Base-by-base conservation (phyloP, 1,140 invertebrate species). In the Homarus americanus region DNA sequence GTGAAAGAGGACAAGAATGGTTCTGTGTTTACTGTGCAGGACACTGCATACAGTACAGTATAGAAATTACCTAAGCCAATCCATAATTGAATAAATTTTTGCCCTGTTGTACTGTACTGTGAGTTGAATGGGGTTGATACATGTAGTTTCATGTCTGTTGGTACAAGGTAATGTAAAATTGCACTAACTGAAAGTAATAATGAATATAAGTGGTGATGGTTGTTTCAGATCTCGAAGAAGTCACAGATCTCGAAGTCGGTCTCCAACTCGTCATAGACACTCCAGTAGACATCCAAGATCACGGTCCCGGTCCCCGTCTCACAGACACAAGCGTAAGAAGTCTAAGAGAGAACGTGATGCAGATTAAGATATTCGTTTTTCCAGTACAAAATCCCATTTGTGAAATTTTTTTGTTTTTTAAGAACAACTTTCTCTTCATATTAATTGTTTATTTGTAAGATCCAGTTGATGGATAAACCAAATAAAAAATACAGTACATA, bases 271-370 rank as follows among this genome's bases (percentile, higher is more conserved):
- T 28, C 83, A 91, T 79, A 82, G 91, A 38, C 87, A 76, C 73
- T 66, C 75, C 38, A 89, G 91, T 20, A 3, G 82, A 75, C 63
- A 80, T 44, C 75, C 58, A 20, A 40, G 88, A 69, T 91, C 83
- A 0, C 80, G 86, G 28, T 87, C 85, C 0, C 85, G 92, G 5
- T 88, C 85, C 3, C 91, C 82, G 24, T 87, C 82, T 9, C 87
- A 86, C 66, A 88, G 82, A 83, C 76, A 88, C 58, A 88, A 91
- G 72, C 72, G 89, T 41, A 87, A 84, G 83, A 82, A 87, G 82
- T 92, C 84, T 34, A 92, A 80, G 40, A 72, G 91, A 38, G 91
- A 92, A 15, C 79, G 91, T 32, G 91, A 92, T 32, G 53, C 87
- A 49, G 34, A 91, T 89, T 83, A 53, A 84, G 28, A 10, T 40